Evolutionary conservation across 1,140 invertebrate species (phyloP), one percentile per base, ranked within the genome.

Genomic region (Zaprionus taronus): DNA sequence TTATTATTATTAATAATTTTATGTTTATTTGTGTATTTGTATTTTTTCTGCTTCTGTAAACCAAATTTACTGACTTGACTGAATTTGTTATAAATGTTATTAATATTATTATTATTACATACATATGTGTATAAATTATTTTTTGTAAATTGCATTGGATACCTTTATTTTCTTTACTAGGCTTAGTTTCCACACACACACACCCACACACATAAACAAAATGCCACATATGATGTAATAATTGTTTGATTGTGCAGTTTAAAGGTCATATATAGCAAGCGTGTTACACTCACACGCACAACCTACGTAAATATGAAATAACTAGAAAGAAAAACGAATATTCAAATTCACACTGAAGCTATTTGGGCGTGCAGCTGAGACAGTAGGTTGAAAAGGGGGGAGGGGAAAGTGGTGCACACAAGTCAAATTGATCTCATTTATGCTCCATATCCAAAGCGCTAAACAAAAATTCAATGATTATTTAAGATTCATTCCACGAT

Each of bases 61-160:
- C 84, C 84, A 87, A 87, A 87, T 89, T 87, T 84, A 87, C 84
- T 84, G 84, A 87, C 84, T 84, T 89, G 84, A 87, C 84, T 87
- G 84, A 87, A 87, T 87, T 87, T 81, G 85, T 87, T 84, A 87
- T 89, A 76, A 90, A 87, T 87, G 84, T 87, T 87, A 89, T 87
- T 87, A 87, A 89, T 78, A 70, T 74, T 80, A 73, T 76, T 80
- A 73, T 76, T 77, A 80, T 80, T 74, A 74, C 75, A 76, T 74
- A 74, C 75, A 76, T 78, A 78, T 89, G 81, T 87, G 79, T 89
- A 89, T 77, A 89, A 81, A 89, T 72, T 83, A 87, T 67, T 73
- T 72, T 86, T 83, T 87, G 78, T 83, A 89, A 83, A 89, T 87
- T 89, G 72, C 69, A 87, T 76, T 76, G 74, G 76, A 89, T 62